A percentile compares a stretch with the other conserved stretches of the same genome.
phyloP scores from a whole-genome alignment of 2,888 invertebrate genomes.

The Pteria penguin region DNA sequence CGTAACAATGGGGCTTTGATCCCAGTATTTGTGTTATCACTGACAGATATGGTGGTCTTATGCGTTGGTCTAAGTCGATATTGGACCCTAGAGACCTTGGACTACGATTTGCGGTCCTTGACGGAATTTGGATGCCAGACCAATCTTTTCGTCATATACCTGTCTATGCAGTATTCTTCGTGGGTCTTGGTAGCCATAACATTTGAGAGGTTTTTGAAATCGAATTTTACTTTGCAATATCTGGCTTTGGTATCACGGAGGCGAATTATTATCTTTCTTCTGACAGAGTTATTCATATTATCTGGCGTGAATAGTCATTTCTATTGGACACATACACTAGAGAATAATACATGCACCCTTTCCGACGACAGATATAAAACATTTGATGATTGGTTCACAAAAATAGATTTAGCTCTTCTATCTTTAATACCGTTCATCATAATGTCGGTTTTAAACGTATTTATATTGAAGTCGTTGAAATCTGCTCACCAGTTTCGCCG shows the following conservation, averaged over 20 bases:
- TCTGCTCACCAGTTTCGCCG: conserved; percentile 1
- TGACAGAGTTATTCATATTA: not conserved
- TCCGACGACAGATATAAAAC: conserved; percentile 1
- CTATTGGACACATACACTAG: conserved; percentile 25
- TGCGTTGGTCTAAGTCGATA: conserved; percentile 21
- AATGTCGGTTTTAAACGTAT: conserved; percentile 12
- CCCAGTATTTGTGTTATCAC: conserved; percentile 11
- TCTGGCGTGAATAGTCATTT: conserved; percentile 20
- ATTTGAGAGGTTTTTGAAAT: conserved; percentile 25
- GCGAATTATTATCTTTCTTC: not conserved
- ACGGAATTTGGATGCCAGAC: conserved; percentile 11
- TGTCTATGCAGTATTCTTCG: conserved; percentile 32
- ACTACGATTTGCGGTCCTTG: conserved; percentile 6
- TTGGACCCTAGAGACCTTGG: conserved; percentile 21
- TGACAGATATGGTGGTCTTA: conserved; percentile 21
- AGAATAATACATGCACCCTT: not conserved
- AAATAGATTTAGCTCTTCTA: conserved; percentile 20
- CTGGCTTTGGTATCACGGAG: not conserved
- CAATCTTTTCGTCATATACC: conserved; percentile 22
- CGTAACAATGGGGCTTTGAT: conserved; percentile 26
- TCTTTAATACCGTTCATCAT: conserved; percentile 18
- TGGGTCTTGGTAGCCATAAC: conserved; percentile 28
- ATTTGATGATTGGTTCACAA: conserved; percentile 28
- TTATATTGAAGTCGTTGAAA: conserved; percentile 11
- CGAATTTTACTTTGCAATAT: conserved; percentile 5